Conservation (phyloP, 1,140 invertebrate genomes). For the Pachypsylla venusta region DNA sequence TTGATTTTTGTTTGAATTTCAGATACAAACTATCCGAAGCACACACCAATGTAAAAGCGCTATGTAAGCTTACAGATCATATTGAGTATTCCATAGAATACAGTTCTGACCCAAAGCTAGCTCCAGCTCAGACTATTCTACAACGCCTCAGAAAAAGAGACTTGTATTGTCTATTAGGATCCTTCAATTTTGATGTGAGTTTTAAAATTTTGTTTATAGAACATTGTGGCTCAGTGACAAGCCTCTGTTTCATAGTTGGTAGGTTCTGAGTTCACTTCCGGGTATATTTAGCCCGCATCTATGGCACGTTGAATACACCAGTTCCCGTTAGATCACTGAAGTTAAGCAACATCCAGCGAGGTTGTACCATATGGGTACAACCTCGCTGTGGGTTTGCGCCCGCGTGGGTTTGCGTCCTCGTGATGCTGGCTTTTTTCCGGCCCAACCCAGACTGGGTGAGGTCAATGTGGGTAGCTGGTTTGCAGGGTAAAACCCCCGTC, state of each 20-base stretch:
- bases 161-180: constrained; percentile 16
- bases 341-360: no score
- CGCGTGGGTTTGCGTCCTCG: no score
- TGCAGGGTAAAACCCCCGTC: no score
- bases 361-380: no score
- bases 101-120: not conserved
- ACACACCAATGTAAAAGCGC: constrained; percentile 16
- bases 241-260: not conserved
- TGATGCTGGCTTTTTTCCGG: no score
- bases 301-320: no score
- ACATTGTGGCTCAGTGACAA: not conserved
- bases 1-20: constrained; percentile 7
- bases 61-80: constrained; percentile 19
- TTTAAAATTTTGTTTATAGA: not conserved
- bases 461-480: no score
- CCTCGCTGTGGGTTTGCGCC: no score
- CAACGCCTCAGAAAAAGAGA: constrained; percentile 13
- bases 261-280: not conserved
- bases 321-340: no score
- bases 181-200: constrained; percentile 10
- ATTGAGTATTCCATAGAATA: constrained; percentile 17
- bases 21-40: constrained; percentile 17
- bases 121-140: constrained; percentile 13
- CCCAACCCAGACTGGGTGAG: no score
- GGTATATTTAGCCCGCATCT: no score